A percentile compares a stretch with the other conserved stretches of the same genome.
Conservation (phyloP, 2,113 vertebrate genomes). For the Xerus inauris region DNA sequence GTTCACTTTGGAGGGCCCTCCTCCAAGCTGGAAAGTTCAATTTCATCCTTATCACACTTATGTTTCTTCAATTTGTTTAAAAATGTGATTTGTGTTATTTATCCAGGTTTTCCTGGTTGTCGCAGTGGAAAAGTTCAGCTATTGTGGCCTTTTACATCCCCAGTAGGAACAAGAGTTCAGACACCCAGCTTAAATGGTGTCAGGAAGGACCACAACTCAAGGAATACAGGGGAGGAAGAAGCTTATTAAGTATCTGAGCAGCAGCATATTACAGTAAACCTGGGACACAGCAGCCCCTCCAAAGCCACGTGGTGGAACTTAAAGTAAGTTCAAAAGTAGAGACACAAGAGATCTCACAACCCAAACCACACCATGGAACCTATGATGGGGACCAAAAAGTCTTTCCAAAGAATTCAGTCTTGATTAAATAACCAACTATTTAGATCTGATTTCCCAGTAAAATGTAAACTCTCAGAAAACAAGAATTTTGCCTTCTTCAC, state of each 20-base stretch:
- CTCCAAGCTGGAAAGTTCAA: background rate
- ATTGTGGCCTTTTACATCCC: background rate
- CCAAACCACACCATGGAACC: background rate
- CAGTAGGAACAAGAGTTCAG: background rate
- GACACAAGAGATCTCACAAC: background rate
- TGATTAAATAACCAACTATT: background rate
- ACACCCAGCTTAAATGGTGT: background rate
- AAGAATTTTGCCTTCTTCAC: background rate
- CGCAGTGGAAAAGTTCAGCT: background rate
- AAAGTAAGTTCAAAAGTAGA: background rate
- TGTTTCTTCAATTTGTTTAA: background rate
- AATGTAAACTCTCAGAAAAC: background rate
- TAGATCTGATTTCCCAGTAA: background rate
- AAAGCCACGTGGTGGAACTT: background rate
- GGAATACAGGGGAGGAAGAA: background rate
- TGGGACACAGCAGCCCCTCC: background rate
- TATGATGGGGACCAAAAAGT: background rate
- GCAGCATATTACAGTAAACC: background rate
- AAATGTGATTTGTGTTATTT: background rate
- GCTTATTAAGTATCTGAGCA: background rate
- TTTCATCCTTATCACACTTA: background rate
- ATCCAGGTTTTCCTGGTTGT: background rate
- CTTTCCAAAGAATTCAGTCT: background rate
- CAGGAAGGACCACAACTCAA: background rate
- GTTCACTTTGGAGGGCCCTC: background rate